A percentile compares a stretch with the other conserved stretches of the same genome.
phyloP scores from a whole-genome alignment of 2,888 invertebrate genomes.

The Drosophila imparisetae region DNA sequence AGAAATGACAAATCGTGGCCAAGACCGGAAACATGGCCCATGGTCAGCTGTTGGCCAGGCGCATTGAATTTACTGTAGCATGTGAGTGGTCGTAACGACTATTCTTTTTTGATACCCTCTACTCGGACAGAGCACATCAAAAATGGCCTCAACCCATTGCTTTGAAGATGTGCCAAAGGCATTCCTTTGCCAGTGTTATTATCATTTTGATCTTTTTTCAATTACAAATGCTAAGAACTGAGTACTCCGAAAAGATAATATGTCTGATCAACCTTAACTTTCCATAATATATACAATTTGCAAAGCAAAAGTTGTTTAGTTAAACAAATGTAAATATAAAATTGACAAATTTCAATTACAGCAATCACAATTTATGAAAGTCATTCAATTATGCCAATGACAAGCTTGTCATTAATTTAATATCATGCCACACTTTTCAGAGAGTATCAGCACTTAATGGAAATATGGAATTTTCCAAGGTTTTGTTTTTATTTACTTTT shows the following conservation, averaged over 20 bases:
- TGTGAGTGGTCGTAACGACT: slow-evolving; percentile 46
- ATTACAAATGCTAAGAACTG: neutral
- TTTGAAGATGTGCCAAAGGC: neutral
- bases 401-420: neutral
- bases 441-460: neutral
- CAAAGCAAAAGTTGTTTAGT: neutral
- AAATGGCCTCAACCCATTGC: too few relatives aligned
- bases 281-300: neutral
- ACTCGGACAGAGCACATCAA: neutral
- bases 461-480: neutral
- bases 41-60: slow-evolving; percentile 27
- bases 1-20: slow-evolving; percentile 54
- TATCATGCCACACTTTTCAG: neutral
- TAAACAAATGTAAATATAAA: neutral
- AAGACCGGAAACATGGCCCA: slow-evolving; percentile 16
- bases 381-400: neutral
- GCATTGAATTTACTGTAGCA: slow-evolving; percentile 56
- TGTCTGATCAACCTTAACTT: neutral
- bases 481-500: neutral
- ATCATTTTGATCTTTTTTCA: neutral
- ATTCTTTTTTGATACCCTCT: slow-evolving; percentile 30
- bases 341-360: neutral
- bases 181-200: neutral
- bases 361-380: neutral
- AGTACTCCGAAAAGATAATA: neutral